phyloP scores from a whole-genome alignment of 2,888 invertebrate species.

The Agrotis ipsilon region DNA sequence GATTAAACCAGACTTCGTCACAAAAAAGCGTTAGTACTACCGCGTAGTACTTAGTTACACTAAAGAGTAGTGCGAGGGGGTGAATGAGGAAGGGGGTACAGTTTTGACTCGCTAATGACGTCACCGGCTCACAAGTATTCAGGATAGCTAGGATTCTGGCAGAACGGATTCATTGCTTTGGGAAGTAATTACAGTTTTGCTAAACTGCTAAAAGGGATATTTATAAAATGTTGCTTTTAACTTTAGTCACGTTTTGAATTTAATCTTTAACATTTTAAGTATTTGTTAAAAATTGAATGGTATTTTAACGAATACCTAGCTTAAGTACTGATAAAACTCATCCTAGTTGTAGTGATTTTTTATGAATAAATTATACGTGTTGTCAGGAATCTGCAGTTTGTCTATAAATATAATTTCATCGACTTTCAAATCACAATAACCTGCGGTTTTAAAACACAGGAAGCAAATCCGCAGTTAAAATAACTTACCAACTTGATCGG shows the following conservation, averaged over 20 bases:
- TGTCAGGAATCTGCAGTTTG: neutral
- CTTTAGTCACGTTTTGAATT: constrained; percentile 37
- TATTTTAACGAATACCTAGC: too few relatives aligned
- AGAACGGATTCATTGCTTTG: constrained; percentile 53
- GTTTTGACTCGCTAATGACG: constrained; percentile 66
- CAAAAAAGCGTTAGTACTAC: constrained; percentile 52
- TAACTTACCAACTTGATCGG: constrained; percentile 29
- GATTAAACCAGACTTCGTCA: constrained; percentile 56
- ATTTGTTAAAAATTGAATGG: too few relatives aligned
- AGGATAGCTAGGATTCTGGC: constrained; percentile 47
- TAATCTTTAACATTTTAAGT: neutral
- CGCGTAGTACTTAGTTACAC: constrained; percentile 37
- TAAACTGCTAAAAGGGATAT: constrained; percentile 49
- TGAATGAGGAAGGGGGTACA: constrained; percentile 11
- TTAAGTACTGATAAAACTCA: too few relatives aligned
- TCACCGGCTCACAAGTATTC: constrained; percentile 51
- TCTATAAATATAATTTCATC: neutral
- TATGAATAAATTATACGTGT: too few relatives aligned
- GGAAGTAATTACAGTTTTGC: constrained; percentile 57
- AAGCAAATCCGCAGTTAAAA: constrained; percentile 14
- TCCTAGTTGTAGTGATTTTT: too few relatives aligned
- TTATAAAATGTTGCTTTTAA: constrained; percentile 35
- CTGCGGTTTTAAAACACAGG: constrained; percentile 1
- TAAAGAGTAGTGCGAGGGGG: constrained; percentile 40
- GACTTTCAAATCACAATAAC: constrained; percentile 27